These are phyloP conservation scores for Tadarida brasiliensis DNA, from an alignment of 2,797 vertebrate species.

Conservation along the genomic window DNA sequence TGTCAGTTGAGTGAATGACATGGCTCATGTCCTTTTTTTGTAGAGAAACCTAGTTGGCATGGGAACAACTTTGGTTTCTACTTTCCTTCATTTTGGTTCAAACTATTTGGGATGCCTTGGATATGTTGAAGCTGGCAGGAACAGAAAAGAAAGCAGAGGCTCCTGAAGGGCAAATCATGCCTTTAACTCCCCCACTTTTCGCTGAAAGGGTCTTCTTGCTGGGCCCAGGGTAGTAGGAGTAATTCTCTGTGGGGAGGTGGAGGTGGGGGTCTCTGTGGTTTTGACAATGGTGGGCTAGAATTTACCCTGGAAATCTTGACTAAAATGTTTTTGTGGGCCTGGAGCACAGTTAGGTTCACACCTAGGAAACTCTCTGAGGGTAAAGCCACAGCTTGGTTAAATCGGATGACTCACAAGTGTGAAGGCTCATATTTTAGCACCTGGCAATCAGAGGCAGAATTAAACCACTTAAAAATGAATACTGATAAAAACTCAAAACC, in stretches of 20 bases:
- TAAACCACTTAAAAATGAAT: conserved; percentile 91
- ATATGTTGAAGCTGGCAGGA: conserved; percentile 40
- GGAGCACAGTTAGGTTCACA: conserved; percentile 91
- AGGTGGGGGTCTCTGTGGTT: conserved; percentile 86
- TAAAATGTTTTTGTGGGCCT: conserved; percentile 90
- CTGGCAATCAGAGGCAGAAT: conserved; percentile 91
- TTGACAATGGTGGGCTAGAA: conserved; percentile 94
- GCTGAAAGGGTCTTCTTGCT: conserved; percentile 63
- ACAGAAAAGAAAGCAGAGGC: conserved; percentile 63
- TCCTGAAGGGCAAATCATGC: conserved; percentile 67
- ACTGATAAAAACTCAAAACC: conserved; percentile 87
- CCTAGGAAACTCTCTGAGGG: conserved; percentile 93
- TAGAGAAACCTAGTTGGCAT: neutral
- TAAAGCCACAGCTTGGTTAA: conserved; percentile 95
- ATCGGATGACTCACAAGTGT: conserved; percentile 97
- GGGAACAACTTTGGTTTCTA: conserved; percentile 16
- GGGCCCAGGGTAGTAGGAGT: conserved; percentile 44
- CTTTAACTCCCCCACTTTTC: conserved; percentile 57
- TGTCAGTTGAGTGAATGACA: neutral
- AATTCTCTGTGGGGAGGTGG: conserved; percentile 65
- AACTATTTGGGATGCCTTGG: conserved; percentile 49
- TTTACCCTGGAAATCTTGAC: conserved; percentile 93
- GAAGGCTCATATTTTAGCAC: conserved; percentile 99
- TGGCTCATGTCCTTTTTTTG: neutral
- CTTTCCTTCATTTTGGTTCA: conserved; percentile 42